A percentile compares a stretch with the other conserved stretches of the same genome.
Evolutionary conservation across 2,113 vertebrate genomes (phyloP).

Genomic region (Chelonoidis abingdonii): DNA sequence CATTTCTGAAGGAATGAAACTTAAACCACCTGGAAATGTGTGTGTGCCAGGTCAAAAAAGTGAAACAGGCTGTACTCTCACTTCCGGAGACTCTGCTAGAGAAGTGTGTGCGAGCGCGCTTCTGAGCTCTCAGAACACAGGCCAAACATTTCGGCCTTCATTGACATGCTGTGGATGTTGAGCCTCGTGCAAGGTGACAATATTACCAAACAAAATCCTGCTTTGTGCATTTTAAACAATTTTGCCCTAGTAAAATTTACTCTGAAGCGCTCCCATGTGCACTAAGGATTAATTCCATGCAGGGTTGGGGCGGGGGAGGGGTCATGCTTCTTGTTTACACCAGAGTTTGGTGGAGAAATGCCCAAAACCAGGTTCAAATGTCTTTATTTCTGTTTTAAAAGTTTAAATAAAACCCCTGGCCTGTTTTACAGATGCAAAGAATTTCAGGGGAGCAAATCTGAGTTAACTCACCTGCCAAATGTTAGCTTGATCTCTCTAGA

Average conservation of each 20-base stretch:
- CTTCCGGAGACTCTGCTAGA: no score
- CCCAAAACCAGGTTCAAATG: neutral
- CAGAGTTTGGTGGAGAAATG: no score
- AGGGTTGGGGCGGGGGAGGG: no score
- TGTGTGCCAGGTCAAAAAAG: no score
- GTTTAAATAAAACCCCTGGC: neutral
- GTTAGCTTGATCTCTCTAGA: neutral
- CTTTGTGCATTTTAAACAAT: neutral
- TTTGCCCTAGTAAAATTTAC: rapidly evolving
- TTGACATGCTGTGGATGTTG: neutral
- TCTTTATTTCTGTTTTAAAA: rapidly evolving
- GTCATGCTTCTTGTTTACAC: no score
- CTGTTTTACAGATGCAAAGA: neutral
- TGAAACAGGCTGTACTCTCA: no score
- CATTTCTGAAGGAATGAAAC: no score
- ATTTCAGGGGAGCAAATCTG: neutral
- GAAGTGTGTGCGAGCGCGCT: neutral
- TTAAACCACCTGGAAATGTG: no score
- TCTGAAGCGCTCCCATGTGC: neutral
- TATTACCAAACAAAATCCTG: rapidly evolving
- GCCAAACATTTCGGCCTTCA: neutral
- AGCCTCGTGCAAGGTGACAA: rapidly evolving
- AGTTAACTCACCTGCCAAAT: neutral
- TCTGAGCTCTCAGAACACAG: neutral
- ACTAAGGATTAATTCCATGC: neutral